Percentiles rank a stretch among this genome's conserved stretches.
Conservation (phyloP, 2,888 invertebrate genomes). For the Drosophila nr. perissopoda region DNA sequence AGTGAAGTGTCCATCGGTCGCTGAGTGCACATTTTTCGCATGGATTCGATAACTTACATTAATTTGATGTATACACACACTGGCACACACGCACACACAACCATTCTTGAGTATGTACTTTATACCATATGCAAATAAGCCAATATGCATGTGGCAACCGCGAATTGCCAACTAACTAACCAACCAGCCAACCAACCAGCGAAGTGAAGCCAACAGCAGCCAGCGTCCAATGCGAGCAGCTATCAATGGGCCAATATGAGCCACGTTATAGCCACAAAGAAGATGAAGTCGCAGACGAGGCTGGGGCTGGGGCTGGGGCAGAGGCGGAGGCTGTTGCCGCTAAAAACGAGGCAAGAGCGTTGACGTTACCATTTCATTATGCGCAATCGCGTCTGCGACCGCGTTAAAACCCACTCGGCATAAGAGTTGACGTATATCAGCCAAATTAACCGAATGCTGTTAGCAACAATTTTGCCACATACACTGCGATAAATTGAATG, state of each 20-base stretch:
- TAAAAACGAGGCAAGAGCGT: constrained; percentile 22
- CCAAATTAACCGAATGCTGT: constrained; percentile 50
- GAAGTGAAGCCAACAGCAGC: constrained; percentile 23
- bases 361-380: constrained; percentile 64
- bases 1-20: constrained; percentile 47
- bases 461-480: constrained; percentile 53
- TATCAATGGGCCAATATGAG: constrained; percentile 51
- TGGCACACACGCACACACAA: constrained; percentile 17
- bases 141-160: constrained; percentile 43
- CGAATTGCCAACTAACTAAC: constrained; percentile 58
- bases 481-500: constrained; percentile 40
- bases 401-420: constrained; percentile 15
- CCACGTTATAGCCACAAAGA: constrained; percentile 31
- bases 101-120: neutral
- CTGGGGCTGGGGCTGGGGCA: neutral
- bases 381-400: constrained; percentile 39
- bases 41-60: constrained; percentile 78
- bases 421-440: constrained; percentile 38
- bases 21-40: constrained; percentile 64
- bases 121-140: constrained; percentile 17
- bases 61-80: constrained; percentile 70
- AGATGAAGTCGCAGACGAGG: constrained; percentile 8
- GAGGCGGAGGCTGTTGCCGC: constrained; percentile 16
- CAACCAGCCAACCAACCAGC: constrained; percentile 28
- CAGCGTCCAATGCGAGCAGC: constrained; percentile 44